Evolutionary conservation across 2,888 invertebrate species (phyloP), one percentile per base, ranked within the genome.

Genomic region (Lepidochrysops patricia): DNA sequence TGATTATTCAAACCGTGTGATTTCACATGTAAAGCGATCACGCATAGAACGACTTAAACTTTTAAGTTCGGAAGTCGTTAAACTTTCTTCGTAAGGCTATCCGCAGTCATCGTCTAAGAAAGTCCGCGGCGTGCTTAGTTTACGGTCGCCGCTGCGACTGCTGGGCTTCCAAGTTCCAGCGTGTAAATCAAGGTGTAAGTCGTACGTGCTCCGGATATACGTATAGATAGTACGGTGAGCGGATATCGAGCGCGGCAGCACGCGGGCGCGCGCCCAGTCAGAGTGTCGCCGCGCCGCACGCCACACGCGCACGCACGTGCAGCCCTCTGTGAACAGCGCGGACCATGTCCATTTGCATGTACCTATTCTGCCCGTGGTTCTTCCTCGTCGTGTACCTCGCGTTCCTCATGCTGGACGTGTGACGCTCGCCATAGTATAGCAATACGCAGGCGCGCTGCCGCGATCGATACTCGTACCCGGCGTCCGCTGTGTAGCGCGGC

Each of bases 311-410:
- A 74, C 71, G 81, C 82, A 85, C 84, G 77, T 76, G 77, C 74
- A 65, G 58, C 67, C 70, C 57, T 26, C 66, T 63, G 69, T 70
- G 68, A 69, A 72, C 73, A 68, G 72, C 65, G 68, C 68, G 69
- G 74, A 87, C 75, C 72, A 90, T 90, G 89, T 84, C 89, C 70
- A 86, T 92, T 77, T 92, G 92, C 77, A 89, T 92, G 84, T 91
- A 92, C 80, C 88, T 93, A 74, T 89, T 93, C 72, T 92, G 91
- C 72, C 93, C 93, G 74, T 93, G 93, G 93, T 87, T 93, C 76
- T 86, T 92, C 76, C 90, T 93, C 76, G 91, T 93, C 73, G 84
- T 92, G 73, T 91, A 93, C 76, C 89, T 93, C 76, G 89, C 91
- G 75, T 92, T 92, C 78, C 90, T 93, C 70, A 91, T 92, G 90